Conservation (phyloP, 2,113 vertebrate species). For the Anarhynchus alexandrinus region DNA sequence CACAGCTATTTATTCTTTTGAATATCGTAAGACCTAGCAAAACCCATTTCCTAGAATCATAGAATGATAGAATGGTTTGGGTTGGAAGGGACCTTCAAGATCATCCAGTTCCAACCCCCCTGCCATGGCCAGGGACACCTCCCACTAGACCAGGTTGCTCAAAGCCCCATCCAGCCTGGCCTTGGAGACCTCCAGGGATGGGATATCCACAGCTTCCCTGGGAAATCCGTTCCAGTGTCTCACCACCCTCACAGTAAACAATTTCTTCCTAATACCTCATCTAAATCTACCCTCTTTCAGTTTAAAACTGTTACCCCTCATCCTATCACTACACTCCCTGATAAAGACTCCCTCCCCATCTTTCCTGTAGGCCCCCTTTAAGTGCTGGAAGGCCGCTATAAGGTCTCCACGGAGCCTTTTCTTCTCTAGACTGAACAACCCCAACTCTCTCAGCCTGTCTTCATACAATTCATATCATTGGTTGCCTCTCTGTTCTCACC, state of each 20-base stretch:
- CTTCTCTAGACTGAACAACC: neutral
- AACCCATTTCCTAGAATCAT: neutral
- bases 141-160: neutral
- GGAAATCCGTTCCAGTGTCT: neutral
- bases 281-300: neutral
- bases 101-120: neutral
- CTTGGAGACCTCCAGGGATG: neutral
- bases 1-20: neutral
- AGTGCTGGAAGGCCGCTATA: neutral
- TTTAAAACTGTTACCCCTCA: neutral
- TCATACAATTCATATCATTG: neutral
- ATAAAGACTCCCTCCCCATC: neutral
- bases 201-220: neutral
- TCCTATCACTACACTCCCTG: neutral
- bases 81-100: neutral
- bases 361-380: neutral
- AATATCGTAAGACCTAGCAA: neutral
- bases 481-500: neutral
- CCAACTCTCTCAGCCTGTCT: neutral
- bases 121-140: neutral
- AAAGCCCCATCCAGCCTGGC: neutral
- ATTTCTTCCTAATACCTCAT: neutral
- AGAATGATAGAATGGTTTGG: neutral
- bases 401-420: neutral
- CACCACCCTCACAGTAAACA: neutral